phyloP scores from a whole-genome alignment of 2,888 invertebrate genomes.

The Cloeon dipterum region DNA sequence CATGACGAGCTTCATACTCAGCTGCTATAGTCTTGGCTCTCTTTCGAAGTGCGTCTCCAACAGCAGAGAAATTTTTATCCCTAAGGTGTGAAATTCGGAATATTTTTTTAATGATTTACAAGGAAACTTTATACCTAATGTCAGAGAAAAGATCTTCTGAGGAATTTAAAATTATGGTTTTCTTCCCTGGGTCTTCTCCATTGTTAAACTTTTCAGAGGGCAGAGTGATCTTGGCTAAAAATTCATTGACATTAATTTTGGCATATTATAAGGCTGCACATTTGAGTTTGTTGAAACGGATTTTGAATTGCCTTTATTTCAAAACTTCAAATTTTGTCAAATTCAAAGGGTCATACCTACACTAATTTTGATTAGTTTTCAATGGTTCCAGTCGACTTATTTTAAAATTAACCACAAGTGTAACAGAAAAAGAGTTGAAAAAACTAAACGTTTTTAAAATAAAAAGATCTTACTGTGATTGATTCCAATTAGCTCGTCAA shows the following conservation, averaged over 20 bases:
- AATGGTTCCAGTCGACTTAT: not conserved
- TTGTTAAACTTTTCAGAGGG: slow-evolving; percentile 65
- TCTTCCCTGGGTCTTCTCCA: slow-evolving; percentile 38
- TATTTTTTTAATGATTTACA: not conserved
- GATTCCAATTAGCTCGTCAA: slow-evolving; percentile 86
- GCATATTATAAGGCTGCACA: slow-evolving; percentile 3
- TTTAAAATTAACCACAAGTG: not conserved
- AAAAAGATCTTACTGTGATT: slow-evolving; percentile 29
- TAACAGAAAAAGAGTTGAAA: slow-evolving; percentile 4
- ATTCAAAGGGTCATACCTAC: not conserved
- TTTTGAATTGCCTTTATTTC: not conserved
- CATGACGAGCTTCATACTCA: slow-evolving; percentile 63
- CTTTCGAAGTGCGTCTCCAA: slow-evolving; percentile 62
- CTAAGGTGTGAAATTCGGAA: slow-evolving; percentile 18
- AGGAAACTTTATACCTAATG: slow-evolving; percentile 21
- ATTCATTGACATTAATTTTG: too few relatives aligned
- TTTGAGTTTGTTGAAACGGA: not conserved
- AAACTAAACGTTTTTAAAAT: not conserved
- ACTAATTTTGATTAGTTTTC: not conserved
- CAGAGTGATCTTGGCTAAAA: slow-evolving; percentile 47
- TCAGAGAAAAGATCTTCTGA: slow-evolving; percentile 73
- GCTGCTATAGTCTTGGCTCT: slow-evolving; percentile 70
- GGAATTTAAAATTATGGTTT: slow-evolving; percentile 64
- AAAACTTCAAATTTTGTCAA: not conserved
- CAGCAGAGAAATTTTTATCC: slow-evolving; percentile 81